Evolutionary conservation across 2,113 vertebrate genomes (phyloP).

Genomic region (Toxotes chatareus): DNA sequence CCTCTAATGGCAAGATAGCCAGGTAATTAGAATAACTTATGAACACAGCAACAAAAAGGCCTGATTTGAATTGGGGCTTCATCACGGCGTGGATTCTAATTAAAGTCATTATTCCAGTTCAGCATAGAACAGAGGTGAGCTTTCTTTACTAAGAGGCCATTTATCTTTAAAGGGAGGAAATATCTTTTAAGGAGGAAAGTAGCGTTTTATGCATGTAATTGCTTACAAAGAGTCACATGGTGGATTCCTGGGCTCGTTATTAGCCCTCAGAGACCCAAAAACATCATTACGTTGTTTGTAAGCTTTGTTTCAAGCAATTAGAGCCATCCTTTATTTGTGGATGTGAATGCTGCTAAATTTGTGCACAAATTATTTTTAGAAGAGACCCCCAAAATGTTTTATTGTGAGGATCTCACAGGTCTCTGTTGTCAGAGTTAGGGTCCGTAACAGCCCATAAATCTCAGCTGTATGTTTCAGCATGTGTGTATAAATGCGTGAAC

Average conservation of each 20-base stretch:
- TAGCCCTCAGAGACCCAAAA: slow-evolving; percentile 29
- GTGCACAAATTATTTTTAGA: neutral
- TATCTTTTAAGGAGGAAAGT: slow-evolving; percentile 46
- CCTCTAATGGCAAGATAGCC: slow-evolving; percentile 47
- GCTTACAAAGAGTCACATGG: slow-evolving; percentile 42
- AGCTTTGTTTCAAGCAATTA: slow-evolving; percentile 53
- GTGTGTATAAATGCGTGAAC: neutral
- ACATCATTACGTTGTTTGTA: slow-evolving; percentile 35
- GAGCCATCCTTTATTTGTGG: slow-evolving; percentile 12
- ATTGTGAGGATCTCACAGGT: neutral
- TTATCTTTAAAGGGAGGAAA: slow-evolving; percentile 65
- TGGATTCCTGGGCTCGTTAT: slow-evolving; percentile 54
- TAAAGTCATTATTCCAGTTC: slow-evolving; percentile 69
- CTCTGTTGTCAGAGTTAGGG: neutral
- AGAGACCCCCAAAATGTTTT: neutral
- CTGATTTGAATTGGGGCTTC: slow-evolving; percentile 58
- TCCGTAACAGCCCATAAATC: neutral
- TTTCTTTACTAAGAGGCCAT: slow-evolving; percentile 39
- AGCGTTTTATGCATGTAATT: slow-evolving; percentile 45
- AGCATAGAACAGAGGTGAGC: slow-evolving; percentile 50
- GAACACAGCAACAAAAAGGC: slow-evolving; percentile 63
- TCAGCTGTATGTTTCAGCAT: neutral
- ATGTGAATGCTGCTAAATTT: slow-evolving; percentile 27
- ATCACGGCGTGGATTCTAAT: slow-evolving; percentile 66
- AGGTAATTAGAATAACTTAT: slow-evolving; percentile 74